Evolutionary conservation across 2,888 invertebrate species (phyloP), one percentile per base, ranked within the genome.

Genomic region (Drosophila multiciliata): DNA sequence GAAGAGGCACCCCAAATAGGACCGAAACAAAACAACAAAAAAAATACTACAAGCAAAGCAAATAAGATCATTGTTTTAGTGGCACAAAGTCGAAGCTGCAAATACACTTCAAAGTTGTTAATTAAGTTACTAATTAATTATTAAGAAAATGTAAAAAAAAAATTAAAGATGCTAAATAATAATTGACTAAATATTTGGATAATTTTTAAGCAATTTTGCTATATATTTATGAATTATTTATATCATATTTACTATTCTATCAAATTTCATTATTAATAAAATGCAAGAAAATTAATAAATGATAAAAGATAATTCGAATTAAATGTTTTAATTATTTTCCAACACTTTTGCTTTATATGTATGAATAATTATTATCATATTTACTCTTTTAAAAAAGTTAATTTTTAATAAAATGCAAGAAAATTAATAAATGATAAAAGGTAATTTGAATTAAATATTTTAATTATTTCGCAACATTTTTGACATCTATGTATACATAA

Each of bases 1-100:
- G 89, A 87, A 75, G 73, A 85, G 74, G 49, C 70, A 40, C 60
- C 60, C 53, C 54, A 48, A 78, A 54, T 55, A 38, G 26, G n/a
- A 75, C 62, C 42, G 35, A 50, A 45, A 38, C 23, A 45, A 23
- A 7, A 15, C 45, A 23, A 45, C 3, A 7, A 12, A 23, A 54
- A 73, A 70, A 72, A 60, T 55, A 63, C 60, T 69, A 54, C 49
- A 42, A 55, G 53, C 69, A 42, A 23, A 61, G 32, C 35, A 26
- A 42, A 15, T 8, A 23, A 49, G 52, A 66, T 66, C 50, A 36
- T 29, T 49, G 17, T 20, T 0, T 6, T 3, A 7, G 1, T 8
- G 8, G 0, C 5, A 23, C 2, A 54, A 49, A 64, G 36, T 4
- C 64, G 66, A 62, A 50, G 9, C 32, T 4, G 7, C 6, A 0